Percentiles rank a stretch among this genome's conserved stretches.
phyloP scores from a whole-genome alignment of 2,797 vertebrate species.

The Odontamblyopus rebecca region DNA sequence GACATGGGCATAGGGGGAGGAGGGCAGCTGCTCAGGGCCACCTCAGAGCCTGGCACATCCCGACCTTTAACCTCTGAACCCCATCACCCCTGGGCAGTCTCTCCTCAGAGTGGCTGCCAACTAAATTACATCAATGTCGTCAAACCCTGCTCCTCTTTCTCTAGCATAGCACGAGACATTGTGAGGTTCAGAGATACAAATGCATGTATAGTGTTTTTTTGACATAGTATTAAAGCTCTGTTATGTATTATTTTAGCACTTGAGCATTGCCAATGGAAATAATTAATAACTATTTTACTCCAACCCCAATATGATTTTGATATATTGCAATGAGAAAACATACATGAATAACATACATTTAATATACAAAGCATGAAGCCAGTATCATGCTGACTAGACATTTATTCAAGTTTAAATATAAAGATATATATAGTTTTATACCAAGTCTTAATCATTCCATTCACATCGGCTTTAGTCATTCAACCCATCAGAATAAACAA shows the following conservation, averaged over 20 bases:
- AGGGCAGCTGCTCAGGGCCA: constrained; percentile 53
- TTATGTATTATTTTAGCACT: background rate
- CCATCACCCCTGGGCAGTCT: constrained; percentile 35
- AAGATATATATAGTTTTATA: too few species aligned
- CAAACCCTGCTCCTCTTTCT: constrained; percentile 34
- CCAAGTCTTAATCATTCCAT: constrained; percentile 4
- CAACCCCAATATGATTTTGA: too few species aligned
- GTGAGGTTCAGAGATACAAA: constrained; percentile 22
- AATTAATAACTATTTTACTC: background rate
- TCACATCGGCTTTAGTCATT: constrained; percentile 4
- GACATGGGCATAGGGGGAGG: constrained; percentile 26
- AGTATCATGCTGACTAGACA: background rate
- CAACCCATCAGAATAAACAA: constrained; percentile 29
- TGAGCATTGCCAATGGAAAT: background rate
- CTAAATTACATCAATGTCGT: constrained; percentile 70
- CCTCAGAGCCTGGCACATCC: constrained; percentile 56
- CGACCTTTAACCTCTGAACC: constrained; percentile 65
- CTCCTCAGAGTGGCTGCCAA: constrained; percentile 64
- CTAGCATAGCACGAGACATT: constrained; percentile 38
- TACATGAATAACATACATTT: background rate
- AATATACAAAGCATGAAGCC: background rate
- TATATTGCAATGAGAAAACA: too few species aligned
- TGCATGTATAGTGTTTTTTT: background rate
- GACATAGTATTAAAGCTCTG: background rate
- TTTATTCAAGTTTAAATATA: background rate